Evolutionary conservation across 2,888 invertebrate species (phyloP).

Genomic region (Himalopsyche tibetana): DNA sequence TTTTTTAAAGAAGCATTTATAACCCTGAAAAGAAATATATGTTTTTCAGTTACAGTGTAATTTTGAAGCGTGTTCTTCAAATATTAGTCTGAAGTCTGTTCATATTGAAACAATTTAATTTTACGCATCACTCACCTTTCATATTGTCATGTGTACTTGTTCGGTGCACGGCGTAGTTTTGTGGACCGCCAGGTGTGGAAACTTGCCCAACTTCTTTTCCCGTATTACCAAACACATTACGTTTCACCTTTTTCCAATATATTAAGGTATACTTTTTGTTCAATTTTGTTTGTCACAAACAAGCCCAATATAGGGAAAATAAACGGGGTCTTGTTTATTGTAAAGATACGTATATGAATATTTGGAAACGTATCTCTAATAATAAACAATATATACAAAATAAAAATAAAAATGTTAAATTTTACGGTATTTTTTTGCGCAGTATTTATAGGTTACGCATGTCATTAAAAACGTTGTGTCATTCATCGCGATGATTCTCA

Average conservation of each 20-base stretch:
- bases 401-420: too few species aligned
- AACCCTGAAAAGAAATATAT: too few species aligned
- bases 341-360: not conserved
- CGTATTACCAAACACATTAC: constrained; percentile 16
- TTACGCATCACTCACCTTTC: not conserved
- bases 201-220: constrained; percentile 59
- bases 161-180: constrained; percentile 52
- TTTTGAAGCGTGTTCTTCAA: too few species aligned
- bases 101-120: not conserved
- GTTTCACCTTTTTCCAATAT: constrained; percentile 30
- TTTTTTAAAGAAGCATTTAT: too few species aligned
- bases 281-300: constrained; percentile 26
- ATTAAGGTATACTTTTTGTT: constrained; percentile 20
- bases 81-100: too few species aligned
- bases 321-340: not conserved
- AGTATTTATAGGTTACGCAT: too few species aligned
- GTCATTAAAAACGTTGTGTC: too few species aligned
- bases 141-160: constrained; percentile 33
- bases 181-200: constrained; percentile 63
- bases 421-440: too few species aligned
- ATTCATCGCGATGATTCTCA: too few species aligned
- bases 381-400: not conserved
- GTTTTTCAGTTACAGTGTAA: too few species aligned
- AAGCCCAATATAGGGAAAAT: not conserved
- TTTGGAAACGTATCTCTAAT: not conserved